phyloP scores from a whole-genome alignment of 2,888 invertebrate species.

The Sympetrum striolatum region DNA sequence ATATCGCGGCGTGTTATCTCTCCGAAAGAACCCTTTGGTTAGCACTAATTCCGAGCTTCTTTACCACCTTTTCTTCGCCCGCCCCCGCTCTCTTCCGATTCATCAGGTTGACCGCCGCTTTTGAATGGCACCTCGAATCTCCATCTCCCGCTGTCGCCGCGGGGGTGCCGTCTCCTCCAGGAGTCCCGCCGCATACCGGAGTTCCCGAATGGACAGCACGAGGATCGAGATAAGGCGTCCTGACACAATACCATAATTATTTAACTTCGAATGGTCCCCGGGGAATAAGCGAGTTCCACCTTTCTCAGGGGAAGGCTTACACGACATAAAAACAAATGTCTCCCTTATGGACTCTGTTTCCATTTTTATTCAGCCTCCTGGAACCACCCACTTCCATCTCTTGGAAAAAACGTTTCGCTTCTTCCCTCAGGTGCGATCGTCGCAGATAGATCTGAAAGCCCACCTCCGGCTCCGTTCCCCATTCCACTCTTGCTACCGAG shows the following conservation, averaged over 20 bases:
- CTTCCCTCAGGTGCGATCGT: neutral
- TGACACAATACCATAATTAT: slow-evolving; percentile 42
- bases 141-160: slow-evolving; percentile 4
- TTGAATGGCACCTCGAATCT: neutral
- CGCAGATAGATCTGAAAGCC: neutral
- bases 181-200: neutral
- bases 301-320: neutral
- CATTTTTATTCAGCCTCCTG: neutral
- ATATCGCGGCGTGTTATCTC: slow-evolving; percentile 16
- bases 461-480: neutral
- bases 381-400: neutral
- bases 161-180: slow-evolving; percentile 1
- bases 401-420: too few species aligned
- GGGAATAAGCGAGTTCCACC: slow-evolving; percentile 2
- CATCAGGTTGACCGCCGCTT: neutral
- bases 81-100: neutral
- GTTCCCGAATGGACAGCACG: slow-evolving; percentile 34
- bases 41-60: slow-evolving; percentile 13
- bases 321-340: slow-evolving; percentile 38
- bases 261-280: slow-evolving; percentile 33
- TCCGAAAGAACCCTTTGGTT: neutral
- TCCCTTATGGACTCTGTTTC: slow-evolving; percentile 10
- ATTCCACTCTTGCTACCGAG: neutral
- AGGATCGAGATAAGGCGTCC: slow-evolving; percentile 4
- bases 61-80: slow-evolving; percentile 32